phyloP scores from a whole-genome alignment of 2,113 vertebrate genomes.

The Rhegmatorhina hoffmannsi region DNA sequence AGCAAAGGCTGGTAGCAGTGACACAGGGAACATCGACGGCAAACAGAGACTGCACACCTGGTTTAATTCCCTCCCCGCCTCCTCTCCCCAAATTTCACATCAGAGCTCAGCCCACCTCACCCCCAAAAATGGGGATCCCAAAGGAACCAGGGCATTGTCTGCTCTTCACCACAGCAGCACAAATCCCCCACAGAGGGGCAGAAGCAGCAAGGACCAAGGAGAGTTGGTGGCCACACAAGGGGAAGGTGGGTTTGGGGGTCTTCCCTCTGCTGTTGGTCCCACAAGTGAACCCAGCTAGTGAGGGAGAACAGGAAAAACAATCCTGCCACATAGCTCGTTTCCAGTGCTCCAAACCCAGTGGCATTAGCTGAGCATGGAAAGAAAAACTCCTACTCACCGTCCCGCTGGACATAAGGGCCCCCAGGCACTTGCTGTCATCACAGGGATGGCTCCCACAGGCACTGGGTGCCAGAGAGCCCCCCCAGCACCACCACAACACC shows the following conservation, averaged over 20 bases:
- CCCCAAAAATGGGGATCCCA: not conserved
- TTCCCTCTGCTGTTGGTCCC: not conserved
- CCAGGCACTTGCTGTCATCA: not conserved
- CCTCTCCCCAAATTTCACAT: rapidly evolving
- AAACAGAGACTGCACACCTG: rapidly evolving
- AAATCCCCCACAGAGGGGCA: not conserved
- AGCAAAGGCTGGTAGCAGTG: not conserved
- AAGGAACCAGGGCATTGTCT: rapidly evolving
- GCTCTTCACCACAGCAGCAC: rapidly evolving
- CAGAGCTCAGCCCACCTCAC: rapidly evolving
- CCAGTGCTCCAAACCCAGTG: not conserved
- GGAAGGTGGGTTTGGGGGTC: not conserved
- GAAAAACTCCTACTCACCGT: not conserved
- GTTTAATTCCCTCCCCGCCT: not conserved
- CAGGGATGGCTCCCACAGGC: not conserved
- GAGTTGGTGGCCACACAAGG: rapidly evolving
- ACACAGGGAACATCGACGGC: not conserved
- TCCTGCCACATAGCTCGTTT: not conserved
- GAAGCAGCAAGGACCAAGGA: not conserved
- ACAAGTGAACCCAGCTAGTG: not conserved
- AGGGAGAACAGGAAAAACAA: not conserved
- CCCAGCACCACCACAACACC: not conserved
- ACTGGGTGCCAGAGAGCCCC: not conserved
- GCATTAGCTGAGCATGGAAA: not conserved
- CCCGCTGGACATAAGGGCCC: rapidly evolving